A percentile compares a stretch with the other conserved stretches of the same genome.
These are phyloP conservation scores for Ageneiosus marmoratus DNA, from an alignment of 2,113 vertebrate species.

Conservation along the genomic window DNA sequence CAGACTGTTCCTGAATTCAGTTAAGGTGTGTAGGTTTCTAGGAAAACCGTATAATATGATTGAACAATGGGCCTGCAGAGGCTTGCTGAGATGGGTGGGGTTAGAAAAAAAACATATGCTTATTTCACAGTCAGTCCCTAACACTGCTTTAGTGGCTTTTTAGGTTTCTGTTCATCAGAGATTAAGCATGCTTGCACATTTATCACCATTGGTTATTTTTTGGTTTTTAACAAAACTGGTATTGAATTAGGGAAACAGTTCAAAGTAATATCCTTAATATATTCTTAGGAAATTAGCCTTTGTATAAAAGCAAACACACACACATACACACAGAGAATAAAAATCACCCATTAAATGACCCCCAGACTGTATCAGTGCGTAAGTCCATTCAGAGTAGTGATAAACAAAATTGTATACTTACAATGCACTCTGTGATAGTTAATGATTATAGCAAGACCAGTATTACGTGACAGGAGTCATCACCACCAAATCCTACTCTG, in stretches of 20 bases:
- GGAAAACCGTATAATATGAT: slow-evolving; percentile 1
- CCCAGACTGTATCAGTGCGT: slow-evolving; percentile 11
- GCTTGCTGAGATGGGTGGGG: slow-evolving; percentile 1
- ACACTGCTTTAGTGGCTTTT: neutral
- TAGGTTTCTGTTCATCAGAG: neutral
- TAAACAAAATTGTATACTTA: neutral
- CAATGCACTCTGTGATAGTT: neutral
- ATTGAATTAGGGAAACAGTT: no score
- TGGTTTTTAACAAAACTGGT: neutral
- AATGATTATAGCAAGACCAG: neutral
- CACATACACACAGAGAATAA: neutral
- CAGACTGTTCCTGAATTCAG: neutral
- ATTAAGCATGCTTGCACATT: neutral
- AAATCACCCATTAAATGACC: neutral
- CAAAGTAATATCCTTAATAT: neutral
- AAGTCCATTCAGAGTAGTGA: neutral
- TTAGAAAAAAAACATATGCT: neutral
- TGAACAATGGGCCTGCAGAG: slow-evolving; percentile 8
- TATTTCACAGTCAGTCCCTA: neutral
- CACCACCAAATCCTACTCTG: neutral
- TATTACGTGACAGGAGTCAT: neutral
- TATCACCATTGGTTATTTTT: no score
- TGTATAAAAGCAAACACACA: neutral
- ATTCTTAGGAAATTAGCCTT: neutral
- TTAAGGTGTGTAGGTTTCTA: neutral